Base-by-base conservation (phyloP, 2,888 invertebrate species). In the Hydroisotoma schaefferi region DNA sequence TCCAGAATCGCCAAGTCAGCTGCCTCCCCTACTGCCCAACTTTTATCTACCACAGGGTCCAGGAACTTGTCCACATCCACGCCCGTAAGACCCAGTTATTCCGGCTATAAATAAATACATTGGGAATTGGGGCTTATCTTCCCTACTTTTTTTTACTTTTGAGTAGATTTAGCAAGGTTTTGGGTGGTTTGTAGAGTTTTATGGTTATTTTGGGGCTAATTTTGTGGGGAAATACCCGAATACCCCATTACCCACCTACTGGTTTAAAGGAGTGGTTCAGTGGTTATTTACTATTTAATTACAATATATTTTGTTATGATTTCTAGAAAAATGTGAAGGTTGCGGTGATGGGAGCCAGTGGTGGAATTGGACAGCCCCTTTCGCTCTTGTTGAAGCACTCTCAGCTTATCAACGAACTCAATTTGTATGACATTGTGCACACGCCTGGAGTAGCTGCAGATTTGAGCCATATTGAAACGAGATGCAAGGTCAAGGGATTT, bases 371-470 rank as follows among this genome's bases (percentile, higher is more conserved):
- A 2, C 97, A 99, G 79, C 97, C 98, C 10, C 78, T 99, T 73
- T 88, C 94, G 10, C 82, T 99, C 66, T 83, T 99, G 46, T 80
- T 98, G 72, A 98, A 98, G 80, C 85, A 87, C 74, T 93, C 91
- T 75, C 89, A 92, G 15, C 78, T 91, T 69, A 85, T 99, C 49
- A 85, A 85, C 29, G 84, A 88, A 73, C 81, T 99, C 72, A 84
- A 90, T 0, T 80, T 98, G 28, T 99, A 90, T 76, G 99, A 99
- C 81, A 87, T 99, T 75, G 93, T 93, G 37, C 86, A 90, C 77
- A 95, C 97, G 37, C 91, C 92, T 46, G 98, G 98, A 65, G 97
- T 99, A 15, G 95, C 93, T 54, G 94, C 93, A 59, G 98, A 99
- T 82, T 84, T 99, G 40, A 94, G 94, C 29, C 98, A 99, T 80